Conservation (phyloP, 2,797 vertebrate species). For the Sphenodon punctatus region DNA sequence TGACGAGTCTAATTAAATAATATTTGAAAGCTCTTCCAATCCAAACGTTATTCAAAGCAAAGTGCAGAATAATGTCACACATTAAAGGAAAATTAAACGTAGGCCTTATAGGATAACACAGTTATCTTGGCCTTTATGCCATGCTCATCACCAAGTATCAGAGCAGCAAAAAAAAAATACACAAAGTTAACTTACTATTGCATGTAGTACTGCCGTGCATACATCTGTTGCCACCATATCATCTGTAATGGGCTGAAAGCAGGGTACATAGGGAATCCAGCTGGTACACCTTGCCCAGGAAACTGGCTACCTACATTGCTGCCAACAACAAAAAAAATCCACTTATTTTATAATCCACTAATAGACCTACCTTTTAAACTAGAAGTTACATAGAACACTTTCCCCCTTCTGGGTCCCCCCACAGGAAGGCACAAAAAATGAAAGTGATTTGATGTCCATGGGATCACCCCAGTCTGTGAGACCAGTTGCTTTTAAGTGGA, state of each 20-base stretch:
- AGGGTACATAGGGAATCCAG: slow-evolving; percentile 81
- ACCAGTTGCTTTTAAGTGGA: neutral
- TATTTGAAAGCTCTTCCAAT: neutral
- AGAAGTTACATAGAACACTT: neutral
- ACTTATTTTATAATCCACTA: neutral
- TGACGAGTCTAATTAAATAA: neutral
- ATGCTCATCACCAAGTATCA: neutral
- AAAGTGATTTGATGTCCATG: neutral
- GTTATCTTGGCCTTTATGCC: neutral
- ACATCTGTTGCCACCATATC: slow-evolving; percentile 96
- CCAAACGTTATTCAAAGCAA: neutral
- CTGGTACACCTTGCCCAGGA: slow-evolving; percentile 70
- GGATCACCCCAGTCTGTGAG: neutral
- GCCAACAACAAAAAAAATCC: slow-evolving; percentile 6
- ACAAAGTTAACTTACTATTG: slow-evolving; percentile 87
- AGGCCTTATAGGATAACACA: too few species aligned
- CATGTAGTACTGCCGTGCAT: slow-evolving; percentile 91
- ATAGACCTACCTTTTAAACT: neutral
- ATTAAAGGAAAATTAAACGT: too few species aligned
- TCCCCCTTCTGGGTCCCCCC: neutral
- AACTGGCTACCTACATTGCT: slow-evolving; percentile 84
- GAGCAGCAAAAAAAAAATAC: neutral
- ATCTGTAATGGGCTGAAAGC: slow-evolving; percentile 88
- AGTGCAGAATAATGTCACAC: too few species aligned
- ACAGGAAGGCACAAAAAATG: neutral